Base-by-base conservation (phyloP, 2,113 vertebrate species). In the Mellivora capensis region DNA sequence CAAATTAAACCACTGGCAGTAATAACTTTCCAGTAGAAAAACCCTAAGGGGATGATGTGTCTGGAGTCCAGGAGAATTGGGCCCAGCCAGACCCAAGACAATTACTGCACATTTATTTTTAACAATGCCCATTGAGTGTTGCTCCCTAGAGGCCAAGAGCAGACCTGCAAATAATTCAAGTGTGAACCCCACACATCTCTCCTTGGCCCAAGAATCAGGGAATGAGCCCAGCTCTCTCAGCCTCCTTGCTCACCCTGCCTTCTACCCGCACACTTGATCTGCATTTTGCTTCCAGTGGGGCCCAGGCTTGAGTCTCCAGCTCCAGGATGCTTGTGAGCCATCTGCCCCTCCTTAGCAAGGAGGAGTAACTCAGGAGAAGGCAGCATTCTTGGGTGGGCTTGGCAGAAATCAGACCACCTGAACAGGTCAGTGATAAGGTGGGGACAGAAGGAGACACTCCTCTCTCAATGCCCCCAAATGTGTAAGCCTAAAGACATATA, bases 371-470 rank as follows among this genome's bases (percentile, higher is more conserved):
- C 47, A 67, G 57, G 25, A 94, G 14, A 21, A 85, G 64, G 61
- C 39, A 39, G 23, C 4, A 74, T 67, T 37, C 52, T 90, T 9
- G 3, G 18, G n/a, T 3, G 31, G 83, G n/a, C 8, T 17, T 91
- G 42, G n/a, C 61, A 82, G 82, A 87, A 87, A 79, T 74, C 90
- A 95, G 7, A 64, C 20, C 86, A 77, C 27, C 47, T 90, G 77
- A 69, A 91, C 90, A 96, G 90, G 95, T 93, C 87, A 96, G 90
- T 96, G 72, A 8, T 44, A 62, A 72, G 29, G 52, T 76, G 15
- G 61, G 8, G 42, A 3, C 21, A 62, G n/a, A 17, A 79, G 67
- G 59, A 72, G 31, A 69, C 12, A 52, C n/a, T 57, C 59, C 23
- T 87, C 59, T 80, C 82, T 69, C 83, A 77, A 23, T 14, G 15